phyloP scores from a whole-genome alignment of 2,113 vertebrate species.

The Saiga tatarica region DNA sequence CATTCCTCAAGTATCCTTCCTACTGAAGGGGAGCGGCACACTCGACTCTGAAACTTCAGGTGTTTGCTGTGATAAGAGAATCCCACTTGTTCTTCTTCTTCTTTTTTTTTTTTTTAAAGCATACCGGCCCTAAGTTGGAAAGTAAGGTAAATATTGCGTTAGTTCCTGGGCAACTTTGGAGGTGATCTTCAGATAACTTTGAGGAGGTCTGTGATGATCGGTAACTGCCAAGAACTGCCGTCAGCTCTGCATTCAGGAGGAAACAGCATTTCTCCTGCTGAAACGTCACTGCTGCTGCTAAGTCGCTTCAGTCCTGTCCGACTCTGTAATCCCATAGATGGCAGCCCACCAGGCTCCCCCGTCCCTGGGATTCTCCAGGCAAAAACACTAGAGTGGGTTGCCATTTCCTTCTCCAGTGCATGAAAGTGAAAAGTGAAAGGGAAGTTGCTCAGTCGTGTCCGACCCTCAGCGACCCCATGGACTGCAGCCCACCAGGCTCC shows the following conservation, averaged over 20 bases:
- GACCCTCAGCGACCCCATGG: no score
- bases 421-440: no score
- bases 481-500: no score
- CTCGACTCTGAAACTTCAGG: neutral
- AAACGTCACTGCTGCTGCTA: neutral
- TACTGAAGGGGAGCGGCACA: neutral
- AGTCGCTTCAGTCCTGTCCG: accelerated
- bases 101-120: neutral
- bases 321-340: no score
- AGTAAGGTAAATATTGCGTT: conserved; percentile 17
- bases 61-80: conserved; percentile 2
- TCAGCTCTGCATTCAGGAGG: neutral
- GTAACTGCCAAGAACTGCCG: neutral
- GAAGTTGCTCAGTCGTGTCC: no score
- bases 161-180: neutral
- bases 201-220: neutral
- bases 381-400: no score
- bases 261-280: neutral
- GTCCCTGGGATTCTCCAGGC: no score
- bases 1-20: neutral
- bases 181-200: neutral
- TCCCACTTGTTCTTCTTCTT: neutral
- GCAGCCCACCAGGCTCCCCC: no score
- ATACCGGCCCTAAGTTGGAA: conserved; percentile 15
- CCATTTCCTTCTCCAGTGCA: no score